These are phyloP conservation scores for Aplysina aerophoba DNA, from an alignment of 37 sponge, comb jelly and placozoan genomes.

Conservation along the genomic window DNA sequence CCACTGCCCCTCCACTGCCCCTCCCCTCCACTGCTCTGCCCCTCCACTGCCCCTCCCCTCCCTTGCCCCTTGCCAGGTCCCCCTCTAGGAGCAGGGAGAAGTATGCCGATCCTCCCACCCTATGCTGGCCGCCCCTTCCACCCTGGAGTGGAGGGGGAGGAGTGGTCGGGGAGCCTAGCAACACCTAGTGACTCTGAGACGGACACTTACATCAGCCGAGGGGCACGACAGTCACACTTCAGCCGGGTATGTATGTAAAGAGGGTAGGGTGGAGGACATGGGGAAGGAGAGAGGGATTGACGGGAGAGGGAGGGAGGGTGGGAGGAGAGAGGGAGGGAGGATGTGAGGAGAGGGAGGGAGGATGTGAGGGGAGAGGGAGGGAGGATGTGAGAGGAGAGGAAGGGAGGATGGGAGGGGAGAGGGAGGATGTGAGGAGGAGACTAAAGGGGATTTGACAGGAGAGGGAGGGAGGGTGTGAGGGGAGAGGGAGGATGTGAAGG, in stretches of 20 bases:
- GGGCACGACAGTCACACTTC: too few species aligned
- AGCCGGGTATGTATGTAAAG: constrained; percentile 8
- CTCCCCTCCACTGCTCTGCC: not conserved
- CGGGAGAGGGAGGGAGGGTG: not conserved
- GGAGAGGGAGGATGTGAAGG: not conserved
- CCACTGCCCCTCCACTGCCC: not conserved
- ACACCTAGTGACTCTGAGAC: constrained; percentile 14
- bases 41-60: not conserved
- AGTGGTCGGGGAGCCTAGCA: not conserved
- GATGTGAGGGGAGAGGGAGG: not conserved
- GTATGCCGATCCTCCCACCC: not conserved
- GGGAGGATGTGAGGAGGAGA: not conserved
- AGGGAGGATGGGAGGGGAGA: not conserved
- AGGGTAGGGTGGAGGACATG: not conserved
- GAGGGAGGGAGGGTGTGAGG: not conserved
- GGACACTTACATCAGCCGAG: too few species aligned
- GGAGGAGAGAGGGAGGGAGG: not conserved
- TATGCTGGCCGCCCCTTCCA: not conserved
- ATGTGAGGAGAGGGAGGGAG: not conserved
- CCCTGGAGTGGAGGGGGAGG: not conserved
- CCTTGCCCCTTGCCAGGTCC: not conserved
- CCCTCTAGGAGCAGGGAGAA: constrained; percentile 52
- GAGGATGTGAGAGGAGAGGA: not conserved
- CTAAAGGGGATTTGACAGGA: not conserved
- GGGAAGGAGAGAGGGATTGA: not conserved